Conservation (phyloP, 2,888 invertebrate genomes). For the Copidosoma aretas region DNA sequence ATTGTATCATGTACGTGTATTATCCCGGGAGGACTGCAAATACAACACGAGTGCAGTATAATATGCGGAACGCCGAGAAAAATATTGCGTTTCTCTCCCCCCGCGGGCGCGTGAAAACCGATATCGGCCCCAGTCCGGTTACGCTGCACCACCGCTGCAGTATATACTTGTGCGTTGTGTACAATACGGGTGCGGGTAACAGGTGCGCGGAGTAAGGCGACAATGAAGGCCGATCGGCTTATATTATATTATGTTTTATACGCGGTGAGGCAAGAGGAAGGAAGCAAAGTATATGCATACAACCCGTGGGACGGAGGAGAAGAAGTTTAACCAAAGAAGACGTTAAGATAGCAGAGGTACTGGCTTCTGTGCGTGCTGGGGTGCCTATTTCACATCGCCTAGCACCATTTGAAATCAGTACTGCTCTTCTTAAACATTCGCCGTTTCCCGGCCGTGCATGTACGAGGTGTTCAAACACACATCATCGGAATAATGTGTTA, state of each 20-base stretch:
- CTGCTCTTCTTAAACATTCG: slow-evolving; percentile 55
- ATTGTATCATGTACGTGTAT: no score
- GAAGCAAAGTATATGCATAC: no score
- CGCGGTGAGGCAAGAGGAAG: no score
- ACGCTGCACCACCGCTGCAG: no score
- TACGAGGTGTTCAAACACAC: no score
- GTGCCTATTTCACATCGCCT: slow-evolving; percentile 54
- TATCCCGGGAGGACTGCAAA: no score
- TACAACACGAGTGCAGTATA: no score
- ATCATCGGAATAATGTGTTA: no score
- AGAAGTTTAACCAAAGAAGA: no score
- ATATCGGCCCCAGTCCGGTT: slow-evolving; percentile 26
- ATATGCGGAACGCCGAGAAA: not conserved
- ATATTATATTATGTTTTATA: not conserved
- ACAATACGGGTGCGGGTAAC: slow-evolving; percentile 11
- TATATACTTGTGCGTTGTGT: no score
- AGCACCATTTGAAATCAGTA: slow-evolving; percentile 64
- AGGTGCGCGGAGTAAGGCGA: not conserved
- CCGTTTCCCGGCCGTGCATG: no score
- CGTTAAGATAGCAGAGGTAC: slow-evolving; percentile 58
- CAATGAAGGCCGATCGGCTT: slow-evolving; percentile 11
- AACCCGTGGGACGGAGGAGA: no score
- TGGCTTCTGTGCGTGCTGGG: slow-evolving; percentile 63
- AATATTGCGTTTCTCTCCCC: not conserved
- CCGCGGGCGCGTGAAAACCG: slow-evolving; percentile 31